Conservation (phyloP, 1,140 invertebrate species). For the Maconellicoccus hirsutus region DNA sequence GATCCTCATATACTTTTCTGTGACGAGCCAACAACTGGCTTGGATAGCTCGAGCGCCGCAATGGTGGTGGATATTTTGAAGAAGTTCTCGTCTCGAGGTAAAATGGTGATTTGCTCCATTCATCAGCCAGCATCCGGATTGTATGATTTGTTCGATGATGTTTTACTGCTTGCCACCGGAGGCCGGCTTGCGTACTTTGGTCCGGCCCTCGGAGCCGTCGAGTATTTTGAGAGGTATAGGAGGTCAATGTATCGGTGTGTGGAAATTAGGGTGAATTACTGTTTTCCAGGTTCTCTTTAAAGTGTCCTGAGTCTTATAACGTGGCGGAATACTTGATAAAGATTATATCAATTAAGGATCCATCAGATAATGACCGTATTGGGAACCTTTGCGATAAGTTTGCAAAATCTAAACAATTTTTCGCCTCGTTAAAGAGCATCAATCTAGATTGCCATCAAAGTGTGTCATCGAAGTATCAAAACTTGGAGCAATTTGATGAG, state of each 20-base stretch:
- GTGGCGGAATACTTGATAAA: constrained; percentile 58
- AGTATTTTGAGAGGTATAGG: constrained; percentile 57
- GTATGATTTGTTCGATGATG: constrained; percentile 89
- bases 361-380: constrained; percentile 35
- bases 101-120: constrained; percentile 79
- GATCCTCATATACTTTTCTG: constrained; percentile 95
- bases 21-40: constrained; percentile 79
- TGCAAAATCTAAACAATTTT: constrained; percentile 38
- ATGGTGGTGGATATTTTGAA: constrained; percentile 28
- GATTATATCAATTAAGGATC: constrained; percentile 46
- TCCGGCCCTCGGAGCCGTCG: constrained; percentile 43
- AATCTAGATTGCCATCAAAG: not conserved
- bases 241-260: no score
- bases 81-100: constrained; percentile 28
- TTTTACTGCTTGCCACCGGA: constrained; percentile 57
- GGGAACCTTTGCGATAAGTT: constrained; percentile 41
- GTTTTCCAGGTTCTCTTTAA: constrained; percentile 41
- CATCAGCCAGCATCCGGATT: constrained; percentile 91
- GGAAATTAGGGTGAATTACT: no score
- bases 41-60: constrained; percentile 29
- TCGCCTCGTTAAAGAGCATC: no score
- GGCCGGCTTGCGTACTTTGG: constrained; percentile 73
- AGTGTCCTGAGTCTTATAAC: constrained; percentile 54
- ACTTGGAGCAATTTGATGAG: no score
- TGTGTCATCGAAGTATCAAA: not conserved